Percentiles rank a stretch among this genome's conserved stretches.
Conservation (phyloP, 2,113 vertebrate genomes). For the Ranitomeya imitator region DNA sequence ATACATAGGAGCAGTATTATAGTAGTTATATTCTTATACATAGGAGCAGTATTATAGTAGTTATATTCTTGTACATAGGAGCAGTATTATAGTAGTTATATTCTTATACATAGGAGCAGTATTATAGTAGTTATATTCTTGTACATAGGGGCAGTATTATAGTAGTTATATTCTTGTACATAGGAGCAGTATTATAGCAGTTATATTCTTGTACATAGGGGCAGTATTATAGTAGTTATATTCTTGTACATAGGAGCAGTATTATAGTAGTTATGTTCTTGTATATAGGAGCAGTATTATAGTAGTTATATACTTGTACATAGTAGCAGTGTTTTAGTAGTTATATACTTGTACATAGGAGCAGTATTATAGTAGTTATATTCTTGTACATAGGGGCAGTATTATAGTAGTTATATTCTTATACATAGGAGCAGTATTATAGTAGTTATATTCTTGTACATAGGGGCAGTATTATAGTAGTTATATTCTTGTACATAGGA, state of each 20-base stretch:
- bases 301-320: background rate
- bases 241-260: background rate
- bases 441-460: slow-evolving; percentile 12
- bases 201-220: too few relatives aligned
- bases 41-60: slow-evolving; percentile 1
- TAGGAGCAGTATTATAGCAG: too few relatives aligned
- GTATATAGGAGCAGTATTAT: background rate
- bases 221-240: background rate
- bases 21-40: background rate
- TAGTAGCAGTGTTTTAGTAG: background rate
- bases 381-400: background rate
- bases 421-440: background rate
- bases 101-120: background rate
- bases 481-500: too few relatives aligned
- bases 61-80: background rate
- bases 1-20: background rate
- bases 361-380: background rate
- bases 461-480: slow-evolving; percentile 2
- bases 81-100: slow-evolving; percentile 14
- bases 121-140: background rate
- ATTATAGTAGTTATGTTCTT: slow-evolving; percentile 1
- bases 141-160: too few relatives aligned
- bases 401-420: slow-evolving; percentile 6
- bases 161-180: too few relatives aligned
- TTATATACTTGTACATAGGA: background rate